Conservation (phyloP, 2,797 vertebrate genomes). For the Anableps anableps region DNA sequence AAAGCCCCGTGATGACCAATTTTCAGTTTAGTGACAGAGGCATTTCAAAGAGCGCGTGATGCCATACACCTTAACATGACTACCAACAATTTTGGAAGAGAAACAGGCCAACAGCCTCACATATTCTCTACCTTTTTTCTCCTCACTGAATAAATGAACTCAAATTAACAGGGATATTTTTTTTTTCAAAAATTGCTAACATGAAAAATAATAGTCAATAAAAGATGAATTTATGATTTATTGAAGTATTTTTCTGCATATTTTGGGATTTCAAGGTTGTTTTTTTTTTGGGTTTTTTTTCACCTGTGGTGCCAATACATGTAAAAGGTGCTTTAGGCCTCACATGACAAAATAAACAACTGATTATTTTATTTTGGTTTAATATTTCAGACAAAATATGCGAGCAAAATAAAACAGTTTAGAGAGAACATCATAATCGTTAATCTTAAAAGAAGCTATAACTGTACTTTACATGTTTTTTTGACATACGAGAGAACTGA, state of each 20-base stretch:
- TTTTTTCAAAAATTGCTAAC: neutral
- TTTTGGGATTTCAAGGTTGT: neutral
- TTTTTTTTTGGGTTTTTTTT: too few relatives aligned
- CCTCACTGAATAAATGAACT: neutral
- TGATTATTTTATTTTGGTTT: neutral
- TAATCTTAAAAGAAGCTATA: neutral
- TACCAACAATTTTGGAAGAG: neutral
- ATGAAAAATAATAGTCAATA: neutral
- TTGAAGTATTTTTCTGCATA: neutral
- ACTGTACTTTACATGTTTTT: neutral
- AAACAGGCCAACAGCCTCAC: neutral
- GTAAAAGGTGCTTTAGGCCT: neutral
- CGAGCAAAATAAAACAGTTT: neutral
- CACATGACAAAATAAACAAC: neutral
- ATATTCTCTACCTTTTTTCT: neutral
- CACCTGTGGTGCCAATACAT: neutral
- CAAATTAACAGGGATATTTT: neutral
- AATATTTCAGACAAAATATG: neutral
- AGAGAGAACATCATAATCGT: neutral
- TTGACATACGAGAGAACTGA: neutral
- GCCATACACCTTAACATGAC: neutral
- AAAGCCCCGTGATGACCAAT: neutral
- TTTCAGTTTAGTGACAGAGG: neutral
- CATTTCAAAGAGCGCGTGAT: neutral
- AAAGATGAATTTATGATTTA: neutral